Evolutionary conservation across 1,140 invertebrate genomes (phyloP).

Genomic region (Dreissena rostriformis): DNA sequence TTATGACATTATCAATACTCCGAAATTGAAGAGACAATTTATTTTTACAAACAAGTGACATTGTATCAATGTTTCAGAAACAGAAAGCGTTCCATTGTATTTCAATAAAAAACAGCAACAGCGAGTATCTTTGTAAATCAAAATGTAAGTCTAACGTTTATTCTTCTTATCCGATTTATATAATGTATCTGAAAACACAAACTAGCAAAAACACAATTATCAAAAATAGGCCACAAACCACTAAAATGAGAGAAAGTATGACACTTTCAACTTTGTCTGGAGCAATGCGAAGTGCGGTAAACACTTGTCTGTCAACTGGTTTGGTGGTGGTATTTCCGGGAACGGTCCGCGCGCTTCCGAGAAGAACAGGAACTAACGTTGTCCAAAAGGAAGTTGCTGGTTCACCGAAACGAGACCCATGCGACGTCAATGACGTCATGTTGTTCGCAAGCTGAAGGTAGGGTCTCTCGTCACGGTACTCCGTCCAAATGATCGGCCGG

Average conservation of each 20-base stretch:
- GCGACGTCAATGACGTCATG: slow-evolving; percentile 20
- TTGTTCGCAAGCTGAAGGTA: slow-evolving; percentile 11
- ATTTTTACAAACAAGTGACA: too few relatives aligned
- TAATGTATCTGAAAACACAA: slow-evolving; percentile 13
- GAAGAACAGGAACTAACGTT: slow-evolving; percentile 32
- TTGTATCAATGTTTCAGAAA: too few relatives aligned
- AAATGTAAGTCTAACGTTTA: too few relatives aligned
- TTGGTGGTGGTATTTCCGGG: neutral
- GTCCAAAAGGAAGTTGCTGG: slow-evolving; percentile 43
- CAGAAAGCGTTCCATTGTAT: too few relatives aligned
- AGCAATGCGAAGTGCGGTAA: slow-evolving; percentile 12
- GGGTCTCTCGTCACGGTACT: slow-evolving; percentile 22
- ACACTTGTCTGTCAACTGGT: neutral
- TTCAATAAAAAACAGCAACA: too few relatives aligned
- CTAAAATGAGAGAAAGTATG: slow-evolving; percentile 10
- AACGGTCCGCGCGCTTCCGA: neutral
- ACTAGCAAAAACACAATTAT: slow-evolving; percentile 10
- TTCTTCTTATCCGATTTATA: neutral
- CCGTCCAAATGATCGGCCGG: slow-evolving; percentile 7
- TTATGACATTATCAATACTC: too few relatives aligned
- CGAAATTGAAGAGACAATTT: too few relatives aligned
- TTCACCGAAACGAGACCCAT: slow-evolving; percentile 19
- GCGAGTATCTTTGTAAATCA: too few relatives aligned
- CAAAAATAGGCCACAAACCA: slow-evolving; percentile 15
- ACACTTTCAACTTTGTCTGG: slow-evolving; percentile 31